Conservation (phyloP, 2,888 invertebrate genomes). For the Ophioninae sp. region DNA sequence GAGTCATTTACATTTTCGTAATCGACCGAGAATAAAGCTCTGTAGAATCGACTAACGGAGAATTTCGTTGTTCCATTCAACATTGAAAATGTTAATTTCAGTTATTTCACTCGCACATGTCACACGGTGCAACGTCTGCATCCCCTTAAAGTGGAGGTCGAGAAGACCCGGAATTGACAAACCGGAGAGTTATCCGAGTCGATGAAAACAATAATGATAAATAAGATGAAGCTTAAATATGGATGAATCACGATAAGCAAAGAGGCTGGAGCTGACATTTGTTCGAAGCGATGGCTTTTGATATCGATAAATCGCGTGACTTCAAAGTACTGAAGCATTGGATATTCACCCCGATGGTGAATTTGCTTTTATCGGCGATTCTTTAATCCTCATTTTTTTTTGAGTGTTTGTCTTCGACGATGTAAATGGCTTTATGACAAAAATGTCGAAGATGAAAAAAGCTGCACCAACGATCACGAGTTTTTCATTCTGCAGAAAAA, state of each 20-base stretch:
- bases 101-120: too few species aligned
- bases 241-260: background rate
- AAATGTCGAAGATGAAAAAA: background rate
- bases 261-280: background rate
- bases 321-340: background rate
- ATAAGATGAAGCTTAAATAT: constrained; percentile 4
- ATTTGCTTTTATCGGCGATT: background rate
- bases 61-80: too few species aligned
- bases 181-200: background rate
- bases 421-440: background rate
- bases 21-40: too few species aligned
- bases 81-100: too few species aligned
- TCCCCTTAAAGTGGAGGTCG: too few species aligned
- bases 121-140: too few species aligned
- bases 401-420: background rate
- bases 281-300: background rate
- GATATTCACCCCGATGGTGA: background rate
- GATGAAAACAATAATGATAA: background rate
- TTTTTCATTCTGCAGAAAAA: background rate
- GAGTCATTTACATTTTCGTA: too few species aligned
- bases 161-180: too few species aligned
- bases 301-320: background rate
- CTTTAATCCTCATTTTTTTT: background rate
- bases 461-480: background rate
- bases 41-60: too few species aligned